A percentile compares a stretch with the other conserved stretches of the same genome.
phyloP scores from a whole-genome alignment of 2,113 vertebrate genomes.

The Megaleporinus macrocephalus region DNA sequence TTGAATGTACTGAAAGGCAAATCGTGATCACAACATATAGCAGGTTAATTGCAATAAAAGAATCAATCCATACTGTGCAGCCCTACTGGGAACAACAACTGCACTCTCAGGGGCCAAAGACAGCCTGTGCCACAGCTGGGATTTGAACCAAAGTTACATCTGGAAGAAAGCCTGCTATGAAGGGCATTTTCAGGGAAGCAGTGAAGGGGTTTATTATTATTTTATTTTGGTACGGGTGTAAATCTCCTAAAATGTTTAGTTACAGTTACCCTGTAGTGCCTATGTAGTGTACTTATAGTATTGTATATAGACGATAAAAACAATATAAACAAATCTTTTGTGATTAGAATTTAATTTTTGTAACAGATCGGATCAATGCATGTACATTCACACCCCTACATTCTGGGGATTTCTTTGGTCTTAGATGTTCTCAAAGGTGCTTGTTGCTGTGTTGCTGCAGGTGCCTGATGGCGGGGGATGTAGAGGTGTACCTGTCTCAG shows the following conservation, averaged over 20 bases:
- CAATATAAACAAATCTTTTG: too few species aligned
- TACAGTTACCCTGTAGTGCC: background rate
- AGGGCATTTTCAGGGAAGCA: background rate
- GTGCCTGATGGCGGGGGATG: conserved; percentile 98
- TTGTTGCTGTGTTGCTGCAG: conserved; percentile 70
- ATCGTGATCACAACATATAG: too few species aligned
- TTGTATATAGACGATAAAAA: too few species aligned
- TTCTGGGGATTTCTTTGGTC: background rate
- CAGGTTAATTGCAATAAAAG: too few species aligned
- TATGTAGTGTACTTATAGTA: too few species aligned
- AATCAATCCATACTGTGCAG: too few species aligned
- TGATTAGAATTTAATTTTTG: too few species aligned
- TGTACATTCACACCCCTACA: background rate
- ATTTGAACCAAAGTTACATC: background rate
- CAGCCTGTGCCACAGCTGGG: background rate
- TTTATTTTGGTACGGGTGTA: too few species aligned
- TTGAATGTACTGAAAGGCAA: background rate
- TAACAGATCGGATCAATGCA: too few species aligned
- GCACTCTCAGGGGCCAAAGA: background rate
- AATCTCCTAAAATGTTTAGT: background rate
- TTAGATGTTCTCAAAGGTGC: background rate
- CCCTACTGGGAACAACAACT: too few species aligned
- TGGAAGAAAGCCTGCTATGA: background rate
- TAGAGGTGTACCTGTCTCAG: conserved; percentile 99
- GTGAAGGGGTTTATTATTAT: too few species aligned